A percentile compares a stretch with the other conserved stretches of the same genome.
These are phyloP conservation scores for Actinemys pallida DNA, from an alignment of 2,113 vertebrate genomes.

Conservation along the genomic window DNA sequence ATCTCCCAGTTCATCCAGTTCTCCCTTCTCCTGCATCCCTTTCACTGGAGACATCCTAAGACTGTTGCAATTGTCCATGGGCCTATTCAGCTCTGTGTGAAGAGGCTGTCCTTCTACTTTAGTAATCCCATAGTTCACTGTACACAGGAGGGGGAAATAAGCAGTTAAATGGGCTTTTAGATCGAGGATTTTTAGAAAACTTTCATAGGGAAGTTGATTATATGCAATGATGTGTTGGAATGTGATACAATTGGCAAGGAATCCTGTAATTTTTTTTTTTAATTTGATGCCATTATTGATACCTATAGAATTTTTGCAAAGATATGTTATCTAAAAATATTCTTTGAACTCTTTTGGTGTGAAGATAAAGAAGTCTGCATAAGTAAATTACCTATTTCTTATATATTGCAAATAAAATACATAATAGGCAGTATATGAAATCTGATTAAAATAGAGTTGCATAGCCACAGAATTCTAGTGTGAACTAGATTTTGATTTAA, in stretches of 20 bases:
- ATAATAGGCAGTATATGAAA: constrained; percentile 50
- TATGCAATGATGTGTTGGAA: rapidly evolving
- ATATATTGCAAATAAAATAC: neutral
- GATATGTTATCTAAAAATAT: neutral
- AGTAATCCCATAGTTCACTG: constrained; percentile 87
- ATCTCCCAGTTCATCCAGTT: constrained; percentile 91
- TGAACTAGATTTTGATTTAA: neutral
- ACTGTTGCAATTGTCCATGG: constrained; percentile 89
- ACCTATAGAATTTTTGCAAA: neutral
- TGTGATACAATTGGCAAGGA: rapidly evolving
- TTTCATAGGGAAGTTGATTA: neutral
- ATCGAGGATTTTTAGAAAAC: neutral
- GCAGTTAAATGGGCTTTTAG: neutral
- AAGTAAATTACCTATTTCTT: neutral
- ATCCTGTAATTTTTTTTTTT: neutral
- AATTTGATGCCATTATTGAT: neutral
- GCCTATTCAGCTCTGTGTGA: constrained; percentile 85
- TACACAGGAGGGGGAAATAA: constrained; percentile 44
- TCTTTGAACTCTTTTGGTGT: neutral
- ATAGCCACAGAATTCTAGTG: constrained; percentile 23
- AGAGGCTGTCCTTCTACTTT: constrained; percentile 90
- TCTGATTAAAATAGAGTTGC: neutral
- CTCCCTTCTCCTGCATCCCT: constrained; percentile 87
- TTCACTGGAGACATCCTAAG: constrained; percentile 89
- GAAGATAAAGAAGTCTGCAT: neutral